Evolutionary conservation across 2,113 vertebrate species (phyloP).

Genomic region (Fregata magnificens): DNA sequence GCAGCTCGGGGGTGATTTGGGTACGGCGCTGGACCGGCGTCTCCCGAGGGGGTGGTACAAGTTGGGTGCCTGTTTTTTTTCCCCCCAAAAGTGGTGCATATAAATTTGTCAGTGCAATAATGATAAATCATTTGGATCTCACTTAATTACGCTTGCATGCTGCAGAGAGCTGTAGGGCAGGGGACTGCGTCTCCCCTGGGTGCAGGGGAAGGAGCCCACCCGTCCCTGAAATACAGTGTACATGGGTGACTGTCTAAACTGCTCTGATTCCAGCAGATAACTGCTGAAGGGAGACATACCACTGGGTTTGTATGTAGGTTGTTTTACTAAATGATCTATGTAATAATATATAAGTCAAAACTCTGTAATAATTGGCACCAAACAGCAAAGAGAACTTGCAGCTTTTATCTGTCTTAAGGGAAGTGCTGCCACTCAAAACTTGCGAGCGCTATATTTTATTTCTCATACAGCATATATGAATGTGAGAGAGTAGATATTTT

Average conservation of each 20-base stretch:
- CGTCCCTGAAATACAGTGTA: rapidly evolving
- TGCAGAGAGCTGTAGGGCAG: neutral
- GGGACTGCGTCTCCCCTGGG: neutral
- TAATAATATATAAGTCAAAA: conserved; percentile 63
- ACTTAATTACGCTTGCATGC: neutral
- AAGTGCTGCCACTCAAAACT: conserved; percentile 42
- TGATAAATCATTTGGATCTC: rapidly evolving
- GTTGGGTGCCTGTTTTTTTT: neutral
- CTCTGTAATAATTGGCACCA: conserved; percentile 35
- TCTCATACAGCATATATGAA: conserved; percentile 44
- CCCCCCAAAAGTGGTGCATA: rapidly evolving
- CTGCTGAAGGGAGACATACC: neutral
- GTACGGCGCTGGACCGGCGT: rapidly evolving
- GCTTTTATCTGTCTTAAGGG: conserved; percentile 60
- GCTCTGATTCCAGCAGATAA: neutral
- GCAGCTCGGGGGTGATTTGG: rapidly evolving
- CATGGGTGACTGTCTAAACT: neutral
- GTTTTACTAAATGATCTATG: conserved; percentile 60
- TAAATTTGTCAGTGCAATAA: neutral
- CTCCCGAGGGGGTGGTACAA: neutral
- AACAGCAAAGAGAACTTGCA: conserved; percentile 32
- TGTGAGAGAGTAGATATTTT: neutral
- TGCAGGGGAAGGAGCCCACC: neutral
- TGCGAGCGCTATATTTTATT: neutral
- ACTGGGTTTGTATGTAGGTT: neutral